phyloP scores from a whole-genome alignment of 2,797 vertebrate genomes.

The Neosilurus hyrtlii region DNA sequence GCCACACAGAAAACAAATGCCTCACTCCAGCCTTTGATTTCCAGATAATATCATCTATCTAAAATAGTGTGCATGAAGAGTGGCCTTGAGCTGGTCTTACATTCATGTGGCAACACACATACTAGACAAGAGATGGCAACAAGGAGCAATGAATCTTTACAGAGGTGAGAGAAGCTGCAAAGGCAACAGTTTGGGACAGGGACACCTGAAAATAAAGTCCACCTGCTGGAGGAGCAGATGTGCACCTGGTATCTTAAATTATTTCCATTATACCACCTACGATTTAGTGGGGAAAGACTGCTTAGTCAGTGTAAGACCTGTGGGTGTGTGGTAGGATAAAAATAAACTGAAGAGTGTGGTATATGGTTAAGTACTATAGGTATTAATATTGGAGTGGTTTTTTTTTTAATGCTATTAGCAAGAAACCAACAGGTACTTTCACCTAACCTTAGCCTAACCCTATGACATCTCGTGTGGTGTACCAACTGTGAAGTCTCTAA shows the following conservation, averaged over 20 bases:
- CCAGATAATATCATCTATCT: not conserved
- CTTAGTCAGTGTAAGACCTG: slow-evolving; percentile 2
- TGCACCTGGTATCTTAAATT: slow-evolving; percentile 22
- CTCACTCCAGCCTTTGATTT: not conserved
- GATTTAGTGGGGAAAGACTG: not conserved
- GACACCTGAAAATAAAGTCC: slow-evolving; percentile 8
- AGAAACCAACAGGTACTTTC: not conserved
- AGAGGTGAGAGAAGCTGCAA: not conserved
- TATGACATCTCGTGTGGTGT: not conserved
- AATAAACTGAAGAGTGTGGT: not conserved
- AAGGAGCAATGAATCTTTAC: not conserved
- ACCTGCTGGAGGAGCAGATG: slow-evolving; percentile 2
- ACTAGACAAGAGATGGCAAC: not conserved
- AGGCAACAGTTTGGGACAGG: not conserved
- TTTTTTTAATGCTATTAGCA: not conserved
- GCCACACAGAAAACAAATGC: not conserved
- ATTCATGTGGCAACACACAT: slow-evolving; percentile 1
- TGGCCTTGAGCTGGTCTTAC: not conserved
- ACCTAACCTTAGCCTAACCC: not conserved
- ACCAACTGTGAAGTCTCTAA: not conserved
- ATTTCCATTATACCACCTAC: slow-evolving; percentile 19
- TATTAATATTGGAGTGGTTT: not conserved
- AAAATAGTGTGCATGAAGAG: not conserved
- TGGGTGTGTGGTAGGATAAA: not conserved
- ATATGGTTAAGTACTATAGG: not conserved